Evolutionary conservation across 1,140 invertebrate genomes (phyloP).

Genomic region (Orchesella cincta): DNA sequence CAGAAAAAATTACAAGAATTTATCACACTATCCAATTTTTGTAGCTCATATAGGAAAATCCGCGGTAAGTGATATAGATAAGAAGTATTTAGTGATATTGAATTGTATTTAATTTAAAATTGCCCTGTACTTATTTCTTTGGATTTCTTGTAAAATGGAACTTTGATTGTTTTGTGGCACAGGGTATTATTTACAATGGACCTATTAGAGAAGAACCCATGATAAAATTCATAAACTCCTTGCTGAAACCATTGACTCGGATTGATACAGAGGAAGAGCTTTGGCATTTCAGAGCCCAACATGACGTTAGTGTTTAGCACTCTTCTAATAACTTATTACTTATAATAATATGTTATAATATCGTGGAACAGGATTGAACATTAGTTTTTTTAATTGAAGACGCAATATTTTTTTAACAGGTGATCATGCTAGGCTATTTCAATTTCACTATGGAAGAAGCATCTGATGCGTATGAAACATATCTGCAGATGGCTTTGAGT

Average conservation of each 20-base stretch:
- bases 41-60: conserved; percentile 43
- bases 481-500: conserved; percentile 47
- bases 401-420: no score
- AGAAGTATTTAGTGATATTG: background rate
- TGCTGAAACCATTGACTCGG: conserved; percentile 46
- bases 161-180: background rate
- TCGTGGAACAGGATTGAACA: no score
- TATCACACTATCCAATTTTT: conserved; percentile 51
- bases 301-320: conserved; percentile 44
- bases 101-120: no score
- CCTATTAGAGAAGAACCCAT: conserved; percentile 47
- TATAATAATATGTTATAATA: no score
- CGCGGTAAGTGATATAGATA: conserved; percentile 39
- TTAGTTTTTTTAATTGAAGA: no score
- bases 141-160: background rate
- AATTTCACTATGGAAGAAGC: conserved; percentile 41
- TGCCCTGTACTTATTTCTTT: background rate
- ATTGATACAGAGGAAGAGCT: conserved; percentile 49
- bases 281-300: conserved; percentile 47
- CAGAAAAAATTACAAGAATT: conserved; percentile 49
- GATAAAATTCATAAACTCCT: conserved; percentile 45
- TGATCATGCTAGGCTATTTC: conserved; percentile 45
- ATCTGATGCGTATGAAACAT: conserved; percentile 42
- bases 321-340: background rate
- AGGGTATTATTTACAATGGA: conserved; percentile 50